Base-by-base conservation (phyloP, 2,113 vertebrate genomes). In the Protobothrops flavoviridis region DNA sequence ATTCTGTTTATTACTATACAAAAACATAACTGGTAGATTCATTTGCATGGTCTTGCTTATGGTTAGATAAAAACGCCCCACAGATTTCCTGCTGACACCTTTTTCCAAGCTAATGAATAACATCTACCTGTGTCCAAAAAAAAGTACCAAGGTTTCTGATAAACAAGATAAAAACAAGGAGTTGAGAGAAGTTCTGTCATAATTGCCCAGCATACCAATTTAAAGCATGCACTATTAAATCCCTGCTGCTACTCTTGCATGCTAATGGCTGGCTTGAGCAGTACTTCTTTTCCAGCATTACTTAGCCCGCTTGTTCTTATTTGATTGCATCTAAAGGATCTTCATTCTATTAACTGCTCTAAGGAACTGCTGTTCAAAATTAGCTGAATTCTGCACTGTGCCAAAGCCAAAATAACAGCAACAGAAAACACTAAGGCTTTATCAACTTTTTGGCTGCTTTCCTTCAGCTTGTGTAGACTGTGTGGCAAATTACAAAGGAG, bases 51-150 rank as follows among this genome's bases (percentile, higher is more conserved):
- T 94, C 95, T 91, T 95, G 88, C 93, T 69, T 94, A 94, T 8
- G 23, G 50, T 13, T 94, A 92, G 56, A 85, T 94, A 90, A 93
- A 96, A 95, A 92, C 48, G 53, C 15, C 93, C 89, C 93, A 96
- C 85, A 94, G 95, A 95, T 97, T 96, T 97, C 43, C 91, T 93
- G 90, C 90, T 96, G 95, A 94, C 92, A 93, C 91, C 69, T 53
- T 96, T 64, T 86, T 92, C 91, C 24, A 95, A 95, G 94, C 95
- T 95, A 97, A 96, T 93, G 95, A 97, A 96, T 93, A 90, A 96
- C 95, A 95, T 61, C 64, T 95, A 92, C 45, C 61, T 91, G 85
- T 93, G 86, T 90, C 93, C 91, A 91, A 9, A 96, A 95, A 39
- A n/a, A 69, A 59, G 86, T n/a, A n/a, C 45, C 56, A 92, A 59